A percentile compares a stretch with the other conserved stretches of the same genome.
Evolutionary conservation across 2,888 invertebrate genomes (phyloP).

Genomic region (Agonopterix alstromeriana): DNA sequence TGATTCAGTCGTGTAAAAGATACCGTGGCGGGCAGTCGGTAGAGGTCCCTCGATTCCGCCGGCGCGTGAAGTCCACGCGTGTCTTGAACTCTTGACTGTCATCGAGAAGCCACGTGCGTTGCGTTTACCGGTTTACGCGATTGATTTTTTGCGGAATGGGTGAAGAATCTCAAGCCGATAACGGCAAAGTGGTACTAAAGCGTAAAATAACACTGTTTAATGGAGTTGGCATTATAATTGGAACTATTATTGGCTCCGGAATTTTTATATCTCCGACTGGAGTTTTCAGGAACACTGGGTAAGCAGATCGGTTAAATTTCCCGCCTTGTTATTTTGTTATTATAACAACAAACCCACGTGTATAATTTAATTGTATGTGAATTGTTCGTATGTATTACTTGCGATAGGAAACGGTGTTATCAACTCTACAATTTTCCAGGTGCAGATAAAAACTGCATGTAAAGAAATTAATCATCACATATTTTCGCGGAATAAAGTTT

Average conservation of each 20-base stretch:
- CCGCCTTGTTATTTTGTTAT: constrained; percentile 30
- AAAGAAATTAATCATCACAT: too few species aligned
- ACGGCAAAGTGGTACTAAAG: constrained; percentile 82
- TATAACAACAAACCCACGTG: constrained; percentile 1
- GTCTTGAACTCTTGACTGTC: constrained; percentile 7
- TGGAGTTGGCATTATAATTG: constrained; percentile 92
- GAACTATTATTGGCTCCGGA: constrained; percentile 92
- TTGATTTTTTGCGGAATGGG: constrained; percentile 72
- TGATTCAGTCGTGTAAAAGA: constrained; percentile 58
- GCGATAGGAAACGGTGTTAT: background rate
- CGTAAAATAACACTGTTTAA: constrained; percentile 90
- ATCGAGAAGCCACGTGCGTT: constrained; percentile 47
- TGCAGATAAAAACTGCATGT: too few species aligned
- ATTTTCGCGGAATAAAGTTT: too few species aligned
- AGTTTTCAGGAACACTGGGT: constrained; percentile 80
- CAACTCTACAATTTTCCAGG: too few species aligned
- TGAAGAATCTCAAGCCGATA: constrained; percentile 57
- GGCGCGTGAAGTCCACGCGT: constrained; percentile 16
- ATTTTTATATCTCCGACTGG: constrained; percentile 95
- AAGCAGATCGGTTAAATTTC: constrained; percentile 48
- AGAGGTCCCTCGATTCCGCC: constrained; percentile 14
- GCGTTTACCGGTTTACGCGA: constrained; percentile 45
- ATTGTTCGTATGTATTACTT: background rate
- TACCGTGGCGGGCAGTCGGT: constrained; percentile 32
- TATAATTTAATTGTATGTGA: constrained; percentile 13